Evolutionary conservation across 2,888 invertebrate genomes (phyloP).

Genomic region (Parapristionchus giblindavisi): DNA sequence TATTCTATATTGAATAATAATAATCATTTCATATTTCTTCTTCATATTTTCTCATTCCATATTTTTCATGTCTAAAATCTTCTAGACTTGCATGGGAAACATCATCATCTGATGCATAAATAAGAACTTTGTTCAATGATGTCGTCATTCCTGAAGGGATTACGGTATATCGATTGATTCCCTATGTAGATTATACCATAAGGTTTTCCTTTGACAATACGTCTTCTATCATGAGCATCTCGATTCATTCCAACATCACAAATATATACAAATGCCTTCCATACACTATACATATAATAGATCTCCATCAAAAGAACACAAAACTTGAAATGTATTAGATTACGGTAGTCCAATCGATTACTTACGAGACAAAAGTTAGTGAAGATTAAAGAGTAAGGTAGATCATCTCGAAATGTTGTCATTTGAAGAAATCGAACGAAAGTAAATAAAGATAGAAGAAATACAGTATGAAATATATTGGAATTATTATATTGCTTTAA

Average conservation of each 20-base stretch:
- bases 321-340: conserved; percentile 8
- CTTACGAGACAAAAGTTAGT: neutral
- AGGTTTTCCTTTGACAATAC: conserved; percentile 19
- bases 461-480: conserved; percentile 10
- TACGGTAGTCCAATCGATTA: no score
- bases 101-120: conserved; percentile 18
- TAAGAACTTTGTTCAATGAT: neutral
- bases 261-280: conserved; percentile 32
- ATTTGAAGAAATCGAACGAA: conserved; percentile 35
- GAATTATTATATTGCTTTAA: neutral
- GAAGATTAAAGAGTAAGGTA: no score
- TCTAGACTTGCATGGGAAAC: conserved; percentile 30
- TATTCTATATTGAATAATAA: neutral
- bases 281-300: conserved; percentile 26
- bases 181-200: neutral
- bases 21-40: no score
- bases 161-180: neutral
- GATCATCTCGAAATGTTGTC: conserved; percentile 28
- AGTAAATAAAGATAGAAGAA: conserved; percentile 22
- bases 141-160: neutral
- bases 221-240: conserved; percentile 32
- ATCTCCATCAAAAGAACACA: conserved; percentile 18
- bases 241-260: conserved; percentile 35
- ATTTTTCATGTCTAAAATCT: conserved; percentile 29
- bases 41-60: conserved; percentile 10